Evolutionary conservation across 2,113 vertebrate species (phyloP), one percentile per base, ranked within the genome.

Genomic region (Ophiodon elongatus): DNA sequence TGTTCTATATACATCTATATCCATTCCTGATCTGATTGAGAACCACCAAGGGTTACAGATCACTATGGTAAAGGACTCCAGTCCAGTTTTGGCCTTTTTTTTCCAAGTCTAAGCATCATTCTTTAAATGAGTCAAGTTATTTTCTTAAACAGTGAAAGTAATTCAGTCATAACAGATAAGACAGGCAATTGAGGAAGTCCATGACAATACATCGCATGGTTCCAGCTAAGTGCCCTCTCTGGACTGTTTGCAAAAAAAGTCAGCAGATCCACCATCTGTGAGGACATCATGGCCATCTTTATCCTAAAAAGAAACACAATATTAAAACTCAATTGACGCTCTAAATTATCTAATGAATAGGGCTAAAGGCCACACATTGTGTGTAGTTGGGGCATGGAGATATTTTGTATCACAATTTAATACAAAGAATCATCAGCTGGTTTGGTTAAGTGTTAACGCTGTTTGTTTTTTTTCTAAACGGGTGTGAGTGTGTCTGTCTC

Each of bases 401-500:
- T 13, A 41, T 2, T 39, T 52, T 64, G 41, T 66, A 59, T 66
- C 14, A 27, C 1, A 33, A 64, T 25, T 11, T 1, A 11, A 56
- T 56, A 56, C 15, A 56, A 56, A 0, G 8, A n/a, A 33, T 21
- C 13, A 17, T 45, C 7, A 54, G 2, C 2, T 17, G 27, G 6
- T 31, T 33, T 76, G 8, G 8, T 33, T 63, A 0, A 15, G 39
- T 45, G 6, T 59, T 45, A 15, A 67, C 35, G 56, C 6, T 56
- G 7, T 39, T 45, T 45, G n/a, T 65, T 67, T 69, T 47, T 67
- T 23, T n/a, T 2, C 59, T 0, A 57, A 21, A 35, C 31, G 39
- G 33, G 31, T 62, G 23, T 75, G 23, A 8, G 2, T 29, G 19
- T 33, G 70, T 33, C 17, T 73, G 80, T 82, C 56, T 80, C 57